These are phyloP conservation scores for Euclidia mi DNA, from an alignment of 2,888 invertebrate species.

Conservation along the genomic window DNA sequence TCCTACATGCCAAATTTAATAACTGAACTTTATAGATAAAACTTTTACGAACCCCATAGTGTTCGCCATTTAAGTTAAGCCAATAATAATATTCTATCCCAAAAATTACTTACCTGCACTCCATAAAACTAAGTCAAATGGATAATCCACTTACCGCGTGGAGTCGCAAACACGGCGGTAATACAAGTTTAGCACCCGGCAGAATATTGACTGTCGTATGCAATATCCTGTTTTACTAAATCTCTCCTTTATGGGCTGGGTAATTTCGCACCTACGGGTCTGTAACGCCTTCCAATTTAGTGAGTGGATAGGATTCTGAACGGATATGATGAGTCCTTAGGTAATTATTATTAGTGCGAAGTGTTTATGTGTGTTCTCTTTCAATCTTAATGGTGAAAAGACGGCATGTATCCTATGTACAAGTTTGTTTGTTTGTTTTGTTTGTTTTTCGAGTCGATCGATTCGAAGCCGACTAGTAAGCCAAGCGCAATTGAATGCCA, in stretches of 20 bases:
- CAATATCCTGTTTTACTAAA: slow-evolving; percentile 54
- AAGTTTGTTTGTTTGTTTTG: neutral
- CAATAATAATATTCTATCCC: too few relatives aligned
- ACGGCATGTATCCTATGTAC: too few relatives aligned
- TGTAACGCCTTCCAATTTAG: slow-evolving; percentile 18
- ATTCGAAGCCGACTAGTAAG: too few relatives aligned
- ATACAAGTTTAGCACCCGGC: slow-evolving; percentile 48
- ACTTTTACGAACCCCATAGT: too few relatives aligned
- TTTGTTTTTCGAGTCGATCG: too few relatives aligned
- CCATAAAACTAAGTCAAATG: slow-evolving; percentile 26
- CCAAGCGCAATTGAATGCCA: too few relatives aligned
- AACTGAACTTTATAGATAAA: too few relatives aligned
- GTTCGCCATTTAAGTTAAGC: too few relatives aligned
- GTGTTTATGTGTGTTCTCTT: neutral
- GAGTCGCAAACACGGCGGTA: slow-evolving; percentile 43
- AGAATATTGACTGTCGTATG: slow-evolving; percentile 51
- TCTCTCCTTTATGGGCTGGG: slow-evolving; percentile 38
- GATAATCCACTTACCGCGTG: slow-evolving; percentile 43
- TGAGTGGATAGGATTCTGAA: slow-evolving; percentile 10
- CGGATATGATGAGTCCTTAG: neutral
- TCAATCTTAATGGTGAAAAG: too few relatives aligned
- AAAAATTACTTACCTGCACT: neutral
- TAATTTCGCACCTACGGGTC: slow-evolving; percentile 29
- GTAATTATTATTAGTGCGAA: neutral
- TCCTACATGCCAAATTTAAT: too few relatives aligned